Conservation (phyloP, 2,888 invertebrate species). For the Hesperia comma region DNA sequence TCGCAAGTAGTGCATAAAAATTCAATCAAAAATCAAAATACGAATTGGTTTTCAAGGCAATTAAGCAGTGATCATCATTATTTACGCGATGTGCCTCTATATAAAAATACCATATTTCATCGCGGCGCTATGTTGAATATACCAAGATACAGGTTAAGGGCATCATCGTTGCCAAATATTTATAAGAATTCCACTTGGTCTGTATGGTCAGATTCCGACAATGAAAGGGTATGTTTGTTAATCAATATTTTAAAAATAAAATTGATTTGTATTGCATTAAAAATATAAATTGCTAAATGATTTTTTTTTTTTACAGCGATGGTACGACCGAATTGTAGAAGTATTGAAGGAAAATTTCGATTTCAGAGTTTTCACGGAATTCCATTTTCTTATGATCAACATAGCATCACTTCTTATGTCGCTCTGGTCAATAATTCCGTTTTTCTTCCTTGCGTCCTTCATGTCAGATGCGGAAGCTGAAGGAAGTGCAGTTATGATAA, state of each 20-base stretch:
- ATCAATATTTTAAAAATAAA: too few relatives aligned
- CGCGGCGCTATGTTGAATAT: constrained; percentile 93
- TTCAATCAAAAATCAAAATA: constrained; percentile 43
- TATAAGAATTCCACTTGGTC: constrained; percentile 93
- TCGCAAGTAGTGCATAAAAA: constrained; percentile 11
- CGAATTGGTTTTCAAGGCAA: constrained; percentile 72
- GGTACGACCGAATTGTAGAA: constrained; percentile 88
- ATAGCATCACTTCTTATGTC: constrained; percentile 94
- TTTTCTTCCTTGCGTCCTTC: constrained; percentile 89
- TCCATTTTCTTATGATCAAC: constrained; percentile 92
- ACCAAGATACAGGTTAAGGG: constrained; percentile 90
- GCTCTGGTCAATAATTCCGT: constrained; percentile 97
- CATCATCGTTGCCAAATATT: constrained; percentile 95
- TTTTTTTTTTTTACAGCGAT: constrained; percentile 81
- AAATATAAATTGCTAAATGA: too few relatives aligned
- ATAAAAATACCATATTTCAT: constrained; percentile 92
- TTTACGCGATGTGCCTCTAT: constrained; percentile 87
- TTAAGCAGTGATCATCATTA: constrained; percentile 86
- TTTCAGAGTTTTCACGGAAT: constrained; percentile 91
- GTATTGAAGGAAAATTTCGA: constrained; percentile 88
- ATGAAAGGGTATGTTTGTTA: constrained; percentile 86
- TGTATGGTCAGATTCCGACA: constrained; percentile 82
- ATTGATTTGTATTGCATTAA: too few relatives aligned
- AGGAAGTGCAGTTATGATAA: constrained; percentile 90
- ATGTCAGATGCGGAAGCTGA: constrained; percentile 86